phyloP scores from a whole-genome alignment of 2,888 invertebrate genomes.

The Dinocampus coccinellae region DNA sequence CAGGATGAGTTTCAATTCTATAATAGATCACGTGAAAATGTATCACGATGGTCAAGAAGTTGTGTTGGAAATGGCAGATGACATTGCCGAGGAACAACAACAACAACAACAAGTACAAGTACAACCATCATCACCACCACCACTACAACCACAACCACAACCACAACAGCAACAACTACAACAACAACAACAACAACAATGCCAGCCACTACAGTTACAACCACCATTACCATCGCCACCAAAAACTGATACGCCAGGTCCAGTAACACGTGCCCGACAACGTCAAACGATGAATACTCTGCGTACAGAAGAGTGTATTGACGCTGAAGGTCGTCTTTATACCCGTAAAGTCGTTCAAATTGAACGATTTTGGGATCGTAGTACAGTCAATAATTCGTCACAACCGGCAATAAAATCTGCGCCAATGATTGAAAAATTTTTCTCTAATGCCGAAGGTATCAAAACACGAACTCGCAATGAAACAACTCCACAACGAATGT shows the following conservation, averaged over 20 bases:
- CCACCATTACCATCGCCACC: not conserved
- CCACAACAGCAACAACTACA: too few relatives aligned
- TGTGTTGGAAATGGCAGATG: slow-evolving; percentile 73
- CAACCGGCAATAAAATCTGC: slow-evolving; percentile 50
- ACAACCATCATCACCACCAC: too few relatives aligned
- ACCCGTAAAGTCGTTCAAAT: slow-evolving; percentile 74
- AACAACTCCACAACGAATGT: slow-evolving; percentile 59
- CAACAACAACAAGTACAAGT: too few relatives aligned
- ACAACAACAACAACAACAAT: too few relatives aligned
- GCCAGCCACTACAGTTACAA: not conserved
- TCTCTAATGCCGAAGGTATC: slow-evolving; percentile 65
- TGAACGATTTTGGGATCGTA: slow-evolving; percentile 72
- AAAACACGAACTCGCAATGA: slow-evolving; percentile 46
- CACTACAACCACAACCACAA: too few relatives aligned
- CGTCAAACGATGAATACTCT: slow-evolving; percentile 67
- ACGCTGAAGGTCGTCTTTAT: slow-evolving; percentile 70
- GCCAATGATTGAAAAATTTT: slow-evolving; percentile 67
- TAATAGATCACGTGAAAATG: slow-evolving; percentile 76
- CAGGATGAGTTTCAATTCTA: slow-evolving; percentile 75
- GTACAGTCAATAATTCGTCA: slow-evolving; percentile 44
- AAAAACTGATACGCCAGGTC: slow-evolving; percentile 30
- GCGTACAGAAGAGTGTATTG: slow-evolving; percentile 70
- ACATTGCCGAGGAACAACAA: slow-evolving; percentile 31
- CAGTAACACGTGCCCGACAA: slow-evolving; percentile 49
- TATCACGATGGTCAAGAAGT: slow-evolving; percentile 79